Base-by-base conservation (phyloP, 2,888 invertebrate species). In the Trissonchulus latispiculum region DNA sequence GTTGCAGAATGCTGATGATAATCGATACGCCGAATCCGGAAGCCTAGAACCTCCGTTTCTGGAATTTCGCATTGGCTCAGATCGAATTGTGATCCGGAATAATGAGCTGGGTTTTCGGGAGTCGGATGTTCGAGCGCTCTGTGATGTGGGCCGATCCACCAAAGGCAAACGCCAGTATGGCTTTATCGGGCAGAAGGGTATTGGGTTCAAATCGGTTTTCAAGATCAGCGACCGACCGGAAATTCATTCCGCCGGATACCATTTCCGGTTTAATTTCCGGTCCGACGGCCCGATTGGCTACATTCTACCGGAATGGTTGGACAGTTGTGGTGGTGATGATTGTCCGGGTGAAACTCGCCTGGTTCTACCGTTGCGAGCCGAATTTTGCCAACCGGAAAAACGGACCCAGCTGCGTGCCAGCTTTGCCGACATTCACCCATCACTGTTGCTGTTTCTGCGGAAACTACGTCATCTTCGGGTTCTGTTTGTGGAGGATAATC, bases 1-100 rank as follows among this genome's bases (percentile, higher is more conserved):
- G 71, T 79, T 80, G 23, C 84, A 84, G 79, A 84, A 84, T 78
- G 84, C 84, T 32, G 84, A 84, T 70, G 84, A 84, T 77, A 84
- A 84, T 75, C 72, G 75, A 71, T 84, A 84, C 78, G 66, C 66
- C 31, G 32, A 8, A 8, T 15, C 8, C 28, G 66, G 8, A 18
- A 64, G 8, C 8, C n/a, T n/a, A n/a, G n/a, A n/a, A n/a, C n/a
- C n/a, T n/a, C 66, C 66, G 35, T 64, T 8, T 29, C 35, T 64
- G 66, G 32, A 33, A 18, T 64, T 64, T 64, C 15, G 28, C 8
- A 33, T 64, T 33, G 35, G 15, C 18, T 8, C 15, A 8, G 8
- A 18, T n/a, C 32, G 18, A 33, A 33, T 64, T 64, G 35, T 32
- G 35, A 28, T 64, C n/a, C 32, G 35, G 28, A 64, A 64, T n/a